Percentiles rank a stretch among this genome's conserved stretches.
Evolutionary conservation across 1,140 invertebrate genomes (phyloP).

Genomic region (Pinna nobilis): DNA sequence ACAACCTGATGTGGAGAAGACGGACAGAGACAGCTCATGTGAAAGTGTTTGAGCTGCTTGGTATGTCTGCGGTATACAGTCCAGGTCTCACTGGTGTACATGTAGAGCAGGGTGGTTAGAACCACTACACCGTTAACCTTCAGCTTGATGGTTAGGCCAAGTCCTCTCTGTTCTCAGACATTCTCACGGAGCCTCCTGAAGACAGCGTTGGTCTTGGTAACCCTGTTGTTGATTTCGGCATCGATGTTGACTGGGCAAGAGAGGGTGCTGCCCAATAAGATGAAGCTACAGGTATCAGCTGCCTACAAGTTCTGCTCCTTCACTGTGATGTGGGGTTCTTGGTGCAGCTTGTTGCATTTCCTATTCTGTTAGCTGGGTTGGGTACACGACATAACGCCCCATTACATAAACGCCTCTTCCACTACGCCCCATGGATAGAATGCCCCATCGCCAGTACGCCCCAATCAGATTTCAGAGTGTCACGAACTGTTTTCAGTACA

Average conservation of each 20-base stretch:
- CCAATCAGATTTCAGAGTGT: no score
- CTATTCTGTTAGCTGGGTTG: no score
- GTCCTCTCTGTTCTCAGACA: constrained; percentile 21
- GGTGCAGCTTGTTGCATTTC: no score
- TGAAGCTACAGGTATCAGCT: constrained; percentile 23
- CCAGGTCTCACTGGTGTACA: constrained; percentile 10
- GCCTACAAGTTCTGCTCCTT: neutral
- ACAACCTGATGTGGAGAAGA: no score
- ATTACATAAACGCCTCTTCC: no score
- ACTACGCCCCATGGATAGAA: no score
- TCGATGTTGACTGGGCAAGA: neutral
- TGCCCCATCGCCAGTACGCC: no score
- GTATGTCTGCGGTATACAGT: constrained; percentile 28
- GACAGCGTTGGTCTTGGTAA: constrained; percentile 19
- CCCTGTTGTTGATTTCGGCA: neutral
- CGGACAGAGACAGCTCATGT: constrained; percentile 15
- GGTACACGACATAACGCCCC: no score
- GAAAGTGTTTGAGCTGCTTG: constrained; percentile 18
- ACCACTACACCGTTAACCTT: constrained; percentile 31
- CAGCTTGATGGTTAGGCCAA: constrained; percentile 10
- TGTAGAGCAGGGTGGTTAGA: constrained; percentile 19
- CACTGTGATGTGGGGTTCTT: constrained; percentile 10
- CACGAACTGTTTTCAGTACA: no score
- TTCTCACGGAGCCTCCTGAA: constrained; percentile 2
- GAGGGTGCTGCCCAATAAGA: constrained; percentile 29